These are phyloP conservation scores for Thera britannica DNA, from an alignment of 2,888 invertebrate species.

Conservation along the genomic window DNA sequence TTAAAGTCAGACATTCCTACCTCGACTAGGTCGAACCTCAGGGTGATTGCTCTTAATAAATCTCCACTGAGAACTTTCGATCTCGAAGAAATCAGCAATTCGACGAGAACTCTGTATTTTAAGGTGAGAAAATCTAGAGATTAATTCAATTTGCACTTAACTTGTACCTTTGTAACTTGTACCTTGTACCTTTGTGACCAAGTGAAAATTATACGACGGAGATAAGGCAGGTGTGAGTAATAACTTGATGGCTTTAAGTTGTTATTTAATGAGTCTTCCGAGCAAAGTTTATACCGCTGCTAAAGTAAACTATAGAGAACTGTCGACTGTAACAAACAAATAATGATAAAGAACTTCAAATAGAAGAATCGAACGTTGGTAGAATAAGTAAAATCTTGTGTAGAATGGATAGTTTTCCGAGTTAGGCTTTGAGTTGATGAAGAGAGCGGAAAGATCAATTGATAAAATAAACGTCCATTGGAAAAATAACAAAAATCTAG, in stretches of 20 bases:
- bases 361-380: not conserved
- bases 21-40: conserved; percentile 10
- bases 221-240: conserved; percentile 14
- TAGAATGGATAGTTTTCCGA: no score
- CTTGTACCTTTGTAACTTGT: no score
- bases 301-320: no score
- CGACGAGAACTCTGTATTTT: conserved; percentile 28
- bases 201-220: conserved; percentile 20
- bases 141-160: conserved; percentile 36
- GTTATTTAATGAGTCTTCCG: conserved; percentile 13
- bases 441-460: conserved; percentile 10
- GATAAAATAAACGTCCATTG: conserved; percentile 17
- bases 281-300: conserved; percentile 3
- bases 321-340: not conserved
- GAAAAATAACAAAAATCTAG: conserved; percentile 20
- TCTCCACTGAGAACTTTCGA: conserved; percentile 24
- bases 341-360: not conserved
- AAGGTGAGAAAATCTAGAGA: conserved; percentile 32
- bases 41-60: conserved; percentile 31
- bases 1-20: not conserved
- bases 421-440: not conserved
- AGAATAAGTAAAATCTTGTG: not conserved
- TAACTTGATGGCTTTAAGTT: conserved; percentile 17
- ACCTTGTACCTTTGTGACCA: no score
- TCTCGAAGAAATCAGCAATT: conserved; percentile 22